Evolutionary conservation across 2,888 invertebrate genomes (phyloP).

Genomic region (Epicampocera succincta): DNA sequence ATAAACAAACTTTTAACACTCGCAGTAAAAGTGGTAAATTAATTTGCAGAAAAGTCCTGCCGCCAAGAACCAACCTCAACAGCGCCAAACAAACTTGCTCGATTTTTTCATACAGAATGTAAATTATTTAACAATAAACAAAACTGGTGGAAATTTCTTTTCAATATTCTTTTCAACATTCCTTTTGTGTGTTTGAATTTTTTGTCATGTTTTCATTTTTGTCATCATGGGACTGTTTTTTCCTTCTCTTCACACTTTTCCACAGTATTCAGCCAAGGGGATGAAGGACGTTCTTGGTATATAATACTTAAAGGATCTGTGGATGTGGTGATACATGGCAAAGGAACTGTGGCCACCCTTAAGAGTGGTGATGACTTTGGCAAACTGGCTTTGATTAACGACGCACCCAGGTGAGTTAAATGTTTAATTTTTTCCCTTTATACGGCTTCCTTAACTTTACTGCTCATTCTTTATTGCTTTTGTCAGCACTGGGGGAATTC

Average conservation of each 20-base stretch:
- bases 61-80: constrained; percentile 21
- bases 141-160: constrained; percentile 56
- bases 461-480: constrained; percentile 13
- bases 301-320: constrained; percentile 91
- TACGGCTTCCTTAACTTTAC: constrained; percentile 5
- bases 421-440: neutral
- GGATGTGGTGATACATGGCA: constrained; percentile 91
- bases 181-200: neutral
- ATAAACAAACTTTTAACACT: neutral
- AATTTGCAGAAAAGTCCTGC: constrained; percentile 46
- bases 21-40: constrained; percentile 26
- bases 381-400: constrained; percentile 91
- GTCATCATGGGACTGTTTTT: neutral
- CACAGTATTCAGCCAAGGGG: constrained; percentile 91
- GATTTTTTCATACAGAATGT: constrained; percentile 7
- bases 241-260: neutral
- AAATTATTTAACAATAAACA: constrained; percentile 21
- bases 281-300: constrained; percentile 92
- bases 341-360: constrained; percentile 90
- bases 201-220: constrained; percentile 19
- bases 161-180: constrained; percentile 21
- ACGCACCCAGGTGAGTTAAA: constrained; percentile 87
- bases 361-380: constrained; percentile 94
- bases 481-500: neutral
- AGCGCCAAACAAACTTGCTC: constrained; percentile 5